Base-by-base conservation (phyloP, 2,113 vertebrate genomes). In the Chloroceryle aenea region DNA sequence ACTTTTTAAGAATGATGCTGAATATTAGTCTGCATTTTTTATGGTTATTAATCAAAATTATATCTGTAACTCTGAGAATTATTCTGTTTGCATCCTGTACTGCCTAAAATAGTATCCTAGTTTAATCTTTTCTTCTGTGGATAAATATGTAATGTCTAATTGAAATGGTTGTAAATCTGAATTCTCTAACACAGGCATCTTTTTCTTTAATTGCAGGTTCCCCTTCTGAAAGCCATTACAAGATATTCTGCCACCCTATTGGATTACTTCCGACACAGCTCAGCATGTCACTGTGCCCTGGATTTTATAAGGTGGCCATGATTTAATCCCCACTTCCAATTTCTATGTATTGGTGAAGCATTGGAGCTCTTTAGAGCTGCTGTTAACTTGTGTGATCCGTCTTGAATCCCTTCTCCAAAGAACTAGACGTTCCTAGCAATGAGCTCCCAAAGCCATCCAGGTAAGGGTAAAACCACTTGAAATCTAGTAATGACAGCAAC, bases 361-460 rank as follows among this genome's bases (percentile, higher is more conserved):
- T 36, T 85, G 97, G 95, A 88, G 93, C 96, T 95, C 95, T 66
- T 74, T 21, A 58, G 95, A 94, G 90, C 97, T 89, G 48, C 89
- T 30, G 30, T 83, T 45, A 38, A 50, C 71, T 87, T 40, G 50
- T 0, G 81, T 90, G 92, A 88, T 86, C 96, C 12, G 5, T 93
- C 94, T 90, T 6, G 14, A 92, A 50, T 85, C 43, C 48, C 36
- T 53, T 85, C 92, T 91, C 89, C 74, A 23, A 47, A 97, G 96
- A 96, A 87, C 83, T 81, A n/a, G 84, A 96, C 95, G 2, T 64
- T 80, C 69, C 98, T 79, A 97, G 98, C 97, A 85, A 98, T 98
- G 98, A 98, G 98, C 98, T 98, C 98, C 93, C 98, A 98, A 97
- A 98, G 97, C 96, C 98, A 98, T 90, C 98, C 98, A 98, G 98